phyloP scores from a whole-genome alignment of 2,888 invertebrate genomes.

The Watsonalla binaria region DNA sequence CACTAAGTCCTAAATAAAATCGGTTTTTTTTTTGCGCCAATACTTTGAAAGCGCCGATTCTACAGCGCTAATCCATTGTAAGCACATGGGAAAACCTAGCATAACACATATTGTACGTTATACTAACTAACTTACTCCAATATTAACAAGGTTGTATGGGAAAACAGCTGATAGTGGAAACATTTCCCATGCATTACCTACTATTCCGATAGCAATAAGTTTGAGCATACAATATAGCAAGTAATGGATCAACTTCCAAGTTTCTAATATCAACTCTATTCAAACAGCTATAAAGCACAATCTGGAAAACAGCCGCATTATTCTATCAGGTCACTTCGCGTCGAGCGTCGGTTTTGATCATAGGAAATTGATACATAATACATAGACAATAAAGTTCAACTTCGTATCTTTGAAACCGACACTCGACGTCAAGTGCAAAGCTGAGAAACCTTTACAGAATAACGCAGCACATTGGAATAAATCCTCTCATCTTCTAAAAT shows the following conservation, averaged over 20 bases:
- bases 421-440: background rate
- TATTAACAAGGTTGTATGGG: too few species aligned
- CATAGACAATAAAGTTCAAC: background rate
- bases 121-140: too few species aligned
- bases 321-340: too few species aligned
- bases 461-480: too few species aligned
- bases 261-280: background rate
- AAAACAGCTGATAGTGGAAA: background rate
- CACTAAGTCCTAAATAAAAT: background rate
- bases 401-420: background rate
- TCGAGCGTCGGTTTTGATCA: too few species aligned
- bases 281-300: background rate
- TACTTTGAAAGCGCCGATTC: too few species aligned
- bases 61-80: too few species aligned
- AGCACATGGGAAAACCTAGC: background rate
- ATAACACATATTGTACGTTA: background rate
- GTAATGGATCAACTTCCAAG: background rate
- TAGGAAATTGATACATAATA: too few species aligned
- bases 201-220: background rate
- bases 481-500: too few species aligned
- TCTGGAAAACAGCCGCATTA: too few species aligned
- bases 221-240: background rate
- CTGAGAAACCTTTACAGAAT: too few species aligned
- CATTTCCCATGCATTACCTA: background rate
- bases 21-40: background rate